Base-by-base conservation (phyloP, 2,797 vertebrate species). In the Alfaro cultratus region DNA sequence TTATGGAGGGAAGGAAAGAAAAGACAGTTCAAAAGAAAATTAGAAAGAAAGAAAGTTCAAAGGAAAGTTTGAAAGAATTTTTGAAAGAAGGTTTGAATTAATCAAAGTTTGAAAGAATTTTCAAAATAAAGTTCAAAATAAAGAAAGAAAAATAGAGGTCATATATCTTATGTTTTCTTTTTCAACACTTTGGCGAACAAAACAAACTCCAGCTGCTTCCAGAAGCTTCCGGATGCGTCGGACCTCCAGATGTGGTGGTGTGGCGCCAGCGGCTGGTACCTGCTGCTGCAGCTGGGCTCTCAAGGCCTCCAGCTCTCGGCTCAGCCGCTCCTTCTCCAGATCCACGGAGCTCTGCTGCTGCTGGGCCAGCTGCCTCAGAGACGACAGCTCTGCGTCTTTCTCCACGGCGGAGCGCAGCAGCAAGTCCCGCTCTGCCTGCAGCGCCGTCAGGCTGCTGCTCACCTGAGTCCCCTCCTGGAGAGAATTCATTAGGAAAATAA, bases 391-490 rank as follows among this genome's bases (percentile, higher is more conserved):
- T 0, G 93, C 84, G 18, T 96, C 92, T 1, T 92, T 95, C 34
- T 80, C 95, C 39, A 90, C 84, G 53, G 88, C 83, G 0, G 95
- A 93, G 4, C 8, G 93, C 1, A 89, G 91, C 82, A 98, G 85
- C n/a, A 76, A 68, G 0, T 94, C 93, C 0, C 92, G 86, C 88
- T 95, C 97, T 5, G 93, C 93, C 92, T 97, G 96, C 73, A 99
- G 93, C 8, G 92, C 80, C 0, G 91, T 64, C 2, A 98, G 85
- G 53, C 85, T 93, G 41, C 90, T 82, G 72, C 83, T 95, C 86
- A 94, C 91, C 76, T 95, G 91, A 67, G 91, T 91, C 0, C 91
- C 90, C 51, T 93, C 93, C 94, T 95, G 77, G 4, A 46, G 51
- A 29, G 8, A 16, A 18, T 0, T 1, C 26, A 31, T 0, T 21